A percentile compares a stretch with the other conserved stretches of the same genome.
Conservation (phyloP, 1,140 invertebrate genomes). For the Aethina tumida region DNA sequence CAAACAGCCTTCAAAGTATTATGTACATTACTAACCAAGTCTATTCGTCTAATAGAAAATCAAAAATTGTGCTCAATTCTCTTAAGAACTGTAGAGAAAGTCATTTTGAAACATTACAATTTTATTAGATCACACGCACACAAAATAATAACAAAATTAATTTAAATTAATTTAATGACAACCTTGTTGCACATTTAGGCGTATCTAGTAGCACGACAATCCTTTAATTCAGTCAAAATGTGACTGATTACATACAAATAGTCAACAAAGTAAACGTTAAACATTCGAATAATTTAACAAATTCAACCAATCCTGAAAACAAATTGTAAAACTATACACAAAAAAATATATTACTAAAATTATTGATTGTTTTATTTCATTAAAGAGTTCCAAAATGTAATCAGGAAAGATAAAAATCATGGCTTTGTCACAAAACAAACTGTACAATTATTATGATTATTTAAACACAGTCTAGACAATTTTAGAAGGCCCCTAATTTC, state of each 20-base stretch:
- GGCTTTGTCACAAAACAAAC: conserved; percentile 23
- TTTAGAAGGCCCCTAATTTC: conserved; percentile 13
- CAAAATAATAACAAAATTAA: conserved; percentile 8
- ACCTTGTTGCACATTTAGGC: conserved; percentile 23
- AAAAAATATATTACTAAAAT: too few relatives aligned
- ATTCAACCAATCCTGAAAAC: too few relatives aligned
- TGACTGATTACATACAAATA: conserved; percentile 26
- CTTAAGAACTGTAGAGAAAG: conserved; percentile 1
- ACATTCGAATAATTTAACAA: conserved; percentile 27
- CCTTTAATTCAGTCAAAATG: conserved; percentile 19
- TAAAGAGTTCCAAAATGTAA: too few relatives aligned
- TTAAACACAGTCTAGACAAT: conserved; percentile 14
- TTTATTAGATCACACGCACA: conserved; percentile 1
- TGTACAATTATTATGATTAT: conserved; percentile 23
- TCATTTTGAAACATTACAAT: not conserved
- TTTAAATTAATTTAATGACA: conserved; percentile 20
- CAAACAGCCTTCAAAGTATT: too few relatives aligned
- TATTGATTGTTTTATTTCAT: too few relatives aligned
- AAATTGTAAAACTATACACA: too few relatives aligned
- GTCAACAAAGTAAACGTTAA: conserved; percentile 29
- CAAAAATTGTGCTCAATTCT: not conserved
- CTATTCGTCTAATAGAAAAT: too few relatives aligned
- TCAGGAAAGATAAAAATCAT: too few relatives aligned
- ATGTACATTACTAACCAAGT: too few relatives aligned
- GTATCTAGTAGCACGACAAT: conserved; percentile 26